Base-by-base conservation (phyloP, 2,888 invertebrate genomes). In the Scrobipalpa costella region DNA sequence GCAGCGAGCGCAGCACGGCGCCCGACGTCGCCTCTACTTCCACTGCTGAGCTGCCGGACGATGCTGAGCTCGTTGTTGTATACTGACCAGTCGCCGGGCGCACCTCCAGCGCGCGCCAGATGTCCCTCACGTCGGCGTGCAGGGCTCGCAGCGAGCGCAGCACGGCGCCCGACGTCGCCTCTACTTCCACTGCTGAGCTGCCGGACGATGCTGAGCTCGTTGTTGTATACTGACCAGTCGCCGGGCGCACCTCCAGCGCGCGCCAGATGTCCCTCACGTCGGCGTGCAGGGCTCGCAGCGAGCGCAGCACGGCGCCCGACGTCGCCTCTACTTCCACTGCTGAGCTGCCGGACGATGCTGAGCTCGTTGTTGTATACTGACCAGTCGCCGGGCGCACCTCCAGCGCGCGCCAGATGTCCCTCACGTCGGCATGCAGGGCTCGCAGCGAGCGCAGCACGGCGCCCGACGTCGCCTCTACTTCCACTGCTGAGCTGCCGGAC, bases 251-350 rank as follows among this genome's bases (percentile, higher is more conserved):
- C 59, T 85, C 85, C 13, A 85, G 61, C 0, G 85, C 85, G 0
- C 83, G 75, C 85, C 85, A 85, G 2, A 85, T 85, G 62, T 85
- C 85, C 0, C 85, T 63, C 0, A 85, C 85, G 64, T 84, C 85
- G 0, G 84, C 83, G 69, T 85, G 85, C 3, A 84, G 63, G 0
- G 85, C 84, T 0, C 83, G 69, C 64, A 85, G 71, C 0, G 85
- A 84, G 0, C 84, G 75, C 9, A 90, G 77, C 63, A 90, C 90
- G 0, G 88, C 89, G 1, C 88, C 88, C 2, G 85, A 84, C n/a
- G 76, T 72, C 33, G 76, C 79, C n/a, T 66, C 74, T 1, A 63
- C 72, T 38, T 72, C 73, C 13, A 58, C 71, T 2, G 63, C 73
- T 6, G 73, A 75, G 62, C 87, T 86, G 0, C 79, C 84, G 0